phyloP scores from a whole-genome alignment of 2,888 invertebrate species.

The Drosophila buzzatii region DNA sequence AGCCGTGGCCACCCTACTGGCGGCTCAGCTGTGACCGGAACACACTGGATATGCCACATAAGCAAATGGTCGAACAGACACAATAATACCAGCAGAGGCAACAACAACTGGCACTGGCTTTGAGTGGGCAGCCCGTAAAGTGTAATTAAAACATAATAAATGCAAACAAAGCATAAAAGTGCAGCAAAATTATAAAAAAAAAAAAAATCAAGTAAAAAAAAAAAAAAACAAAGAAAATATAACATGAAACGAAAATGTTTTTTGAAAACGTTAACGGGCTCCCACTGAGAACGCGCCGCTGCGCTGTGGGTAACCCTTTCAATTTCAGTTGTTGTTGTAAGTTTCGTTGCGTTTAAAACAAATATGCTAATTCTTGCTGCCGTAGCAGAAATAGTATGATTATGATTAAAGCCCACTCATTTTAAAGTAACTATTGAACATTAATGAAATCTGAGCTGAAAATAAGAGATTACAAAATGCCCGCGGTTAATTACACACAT shows the following conservation, averaged over 20 bases:
- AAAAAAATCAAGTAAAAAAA: conserved; percentile 44
- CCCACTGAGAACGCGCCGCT: conserved; percentile 47
- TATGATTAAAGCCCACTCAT: conserved; percentile 39
- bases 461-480: conserved; percentile 31
- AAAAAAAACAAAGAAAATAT: conserved; percentile 18
- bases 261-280: conserved; percentile 40
- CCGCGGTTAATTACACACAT: conserved; percentile 23
- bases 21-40: conserved; percentile 80
- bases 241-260: conserved; percentile 40
- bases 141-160: conserved; percentile 76
- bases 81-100: conserved; percentile 26
- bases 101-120: conserved; percentile 18
- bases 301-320: conserved; percentile 48
- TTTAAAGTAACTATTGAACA: conserved; percentile 36
- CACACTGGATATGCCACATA: conserved; percentile 39
- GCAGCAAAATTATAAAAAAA: conserved; percentile 48
- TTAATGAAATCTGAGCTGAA: conserved; percentile 30
- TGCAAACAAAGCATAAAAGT: conserved; percentile 49
- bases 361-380: conserved; percentile 22
- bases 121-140: conserved; percentile 43
- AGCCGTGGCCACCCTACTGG: conserved; percentile 54
- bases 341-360: conserved; percentile 41
- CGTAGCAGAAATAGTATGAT: conserved; percentile 12
- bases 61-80: conserved; percentile 38
- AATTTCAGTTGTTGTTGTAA: conserved; percentile 48